A percentile compares a stretch with the other conserved stretches of the same genome.
Conservation (phyloP, 2,797 vertebrate species). For the Parauchenoglanis ngamensis region DNA sequence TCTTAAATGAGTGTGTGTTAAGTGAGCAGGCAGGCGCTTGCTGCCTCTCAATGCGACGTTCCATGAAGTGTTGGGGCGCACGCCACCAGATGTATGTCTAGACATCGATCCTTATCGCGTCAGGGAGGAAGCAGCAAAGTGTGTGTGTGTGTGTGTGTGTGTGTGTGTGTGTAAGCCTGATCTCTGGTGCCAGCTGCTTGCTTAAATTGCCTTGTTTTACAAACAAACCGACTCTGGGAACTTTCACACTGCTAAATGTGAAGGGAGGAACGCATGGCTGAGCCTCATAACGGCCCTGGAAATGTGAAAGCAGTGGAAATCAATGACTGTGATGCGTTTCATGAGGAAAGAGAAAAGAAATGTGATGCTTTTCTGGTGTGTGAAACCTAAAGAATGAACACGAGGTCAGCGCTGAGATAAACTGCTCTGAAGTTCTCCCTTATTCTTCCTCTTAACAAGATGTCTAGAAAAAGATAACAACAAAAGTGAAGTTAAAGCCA, state of each 20-base stretch:
- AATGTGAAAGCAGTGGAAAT: constrained; percentile 48
- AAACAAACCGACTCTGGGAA: constrained; percentile 57
- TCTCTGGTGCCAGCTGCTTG: constrained; percentile 60
- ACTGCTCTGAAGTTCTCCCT: background rate
- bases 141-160: constrained; percentile 23
- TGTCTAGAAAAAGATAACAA: constrained; percentile 5
- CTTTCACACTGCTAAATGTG: constrained; percentile 55
- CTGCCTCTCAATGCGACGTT: constrained; percentile 57
- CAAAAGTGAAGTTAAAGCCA: constrained; percentile 1
- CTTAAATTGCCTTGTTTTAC: constrained; percentile 60
- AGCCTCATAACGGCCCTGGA: constrained; percentile 46
- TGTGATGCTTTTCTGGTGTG: constrained; percentile 14
- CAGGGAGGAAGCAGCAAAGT: constrained; percentile 53
- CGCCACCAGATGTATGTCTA: constrained; percentile 57
- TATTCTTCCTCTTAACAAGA: constrained; percentile 27
- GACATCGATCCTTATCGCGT: constrained; percentile 59
- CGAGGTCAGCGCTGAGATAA: constrained; percentile 45
- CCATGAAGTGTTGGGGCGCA: constrained; percentile 56
- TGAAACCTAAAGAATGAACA: constrained; percentile 43
- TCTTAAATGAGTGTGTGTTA: constrained; percentile 57
- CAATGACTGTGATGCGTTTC: constrained; percentile 57
- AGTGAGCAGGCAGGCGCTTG: constrained; percentile 50
- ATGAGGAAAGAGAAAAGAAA: constrained; percentile 36
- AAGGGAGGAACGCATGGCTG: constrained; percentile 48
- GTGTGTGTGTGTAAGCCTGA: constrained; percentile 40